Percentiles rank a stretch among this genome's conserved stretches.
Conservation (phyloP, 2,888 invertebrate genomes). For the Agrotis puta region DNA sequence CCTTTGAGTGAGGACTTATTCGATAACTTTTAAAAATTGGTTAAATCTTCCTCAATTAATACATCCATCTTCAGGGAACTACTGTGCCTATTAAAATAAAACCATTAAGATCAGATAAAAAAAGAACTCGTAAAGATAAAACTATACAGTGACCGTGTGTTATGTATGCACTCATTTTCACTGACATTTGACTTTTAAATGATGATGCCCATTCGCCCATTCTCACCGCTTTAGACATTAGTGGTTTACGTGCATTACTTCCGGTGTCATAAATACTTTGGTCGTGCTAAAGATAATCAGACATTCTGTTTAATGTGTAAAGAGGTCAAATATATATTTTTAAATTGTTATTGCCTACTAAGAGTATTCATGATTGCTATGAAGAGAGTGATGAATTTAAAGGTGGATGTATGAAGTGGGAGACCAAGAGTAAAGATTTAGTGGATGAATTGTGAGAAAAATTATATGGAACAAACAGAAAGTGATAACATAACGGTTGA, state of each 20-base stretch:
- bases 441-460: neutral
- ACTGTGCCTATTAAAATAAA: neutral
- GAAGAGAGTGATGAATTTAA: neutral
- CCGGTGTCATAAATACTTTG: constrained; percentile 43
- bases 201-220: constrained; percentile 29
- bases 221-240: constrained; percentile 32
- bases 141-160: constrained; percentile 8
- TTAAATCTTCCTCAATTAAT: neutral
- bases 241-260: constrained; percentile 48
- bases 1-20: too few species aligned
- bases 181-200: constrained; percentile 52
- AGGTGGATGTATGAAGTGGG: neutral
- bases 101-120: constrained; percentile 1
- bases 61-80: neutral
- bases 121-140: neutral
- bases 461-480: neutral
- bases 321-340: constrained; percentile 1
- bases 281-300: constrained; percentile 42
- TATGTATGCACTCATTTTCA: constrained; percentile 13
- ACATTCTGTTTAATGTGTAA: constrained; percentile 17
- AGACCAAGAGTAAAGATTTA: neutral
- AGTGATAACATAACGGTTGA: neutral
- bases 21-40: too few species aligned
- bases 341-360: constrained; percentile 3
- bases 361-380: neutral